A percentile compares a stretch with the other conserved stretches of the same genome.
Conservation (phyloP, 2,888 invertebrate species). For the Bimastos eiseni region DNA sequence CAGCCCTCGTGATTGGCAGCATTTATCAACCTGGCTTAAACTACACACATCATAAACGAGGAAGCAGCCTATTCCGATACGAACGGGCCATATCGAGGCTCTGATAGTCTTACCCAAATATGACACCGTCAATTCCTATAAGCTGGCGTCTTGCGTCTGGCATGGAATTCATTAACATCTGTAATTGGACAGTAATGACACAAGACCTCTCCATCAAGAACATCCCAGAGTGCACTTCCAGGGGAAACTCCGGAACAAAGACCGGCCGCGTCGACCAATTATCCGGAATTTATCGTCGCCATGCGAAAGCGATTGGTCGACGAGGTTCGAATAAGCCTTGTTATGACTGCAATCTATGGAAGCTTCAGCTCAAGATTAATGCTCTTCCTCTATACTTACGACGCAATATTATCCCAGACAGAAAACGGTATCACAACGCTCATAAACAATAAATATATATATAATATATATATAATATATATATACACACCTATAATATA, state of each 20-base stretch:
- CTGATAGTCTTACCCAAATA: background rate
- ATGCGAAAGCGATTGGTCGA: background rate
- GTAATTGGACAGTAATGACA: background rate
- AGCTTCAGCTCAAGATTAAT: background rate
- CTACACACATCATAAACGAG: background rate
- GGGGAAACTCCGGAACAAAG: background rate
- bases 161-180: background rate
- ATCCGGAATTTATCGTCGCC: background rate
- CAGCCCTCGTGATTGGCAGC: background rate
- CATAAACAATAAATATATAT: too few species aligned
- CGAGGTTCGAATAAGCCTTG: background rate
- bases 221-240: background rate
- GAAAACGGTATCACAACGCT: background rate
- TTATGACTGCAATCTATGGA: background rate
- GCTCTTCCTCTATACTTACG: background rate
- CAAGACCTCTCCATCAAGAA: background rate
- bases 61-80: background rate
- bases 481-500: too few species aligned
- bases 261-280: background rate
- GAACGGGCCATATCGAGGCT: background rate
- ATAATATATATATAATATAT: too few species aligned
- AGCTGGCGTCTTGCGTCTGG: background rate
- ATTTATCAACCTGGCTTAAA: background rate
- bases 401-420: background rate
- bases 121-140: background rate